Evolutionary conservation across 53 echinoderm and acorn worm genomes (phyloP).

Genomic region (Arbacia lixula): DNA sequence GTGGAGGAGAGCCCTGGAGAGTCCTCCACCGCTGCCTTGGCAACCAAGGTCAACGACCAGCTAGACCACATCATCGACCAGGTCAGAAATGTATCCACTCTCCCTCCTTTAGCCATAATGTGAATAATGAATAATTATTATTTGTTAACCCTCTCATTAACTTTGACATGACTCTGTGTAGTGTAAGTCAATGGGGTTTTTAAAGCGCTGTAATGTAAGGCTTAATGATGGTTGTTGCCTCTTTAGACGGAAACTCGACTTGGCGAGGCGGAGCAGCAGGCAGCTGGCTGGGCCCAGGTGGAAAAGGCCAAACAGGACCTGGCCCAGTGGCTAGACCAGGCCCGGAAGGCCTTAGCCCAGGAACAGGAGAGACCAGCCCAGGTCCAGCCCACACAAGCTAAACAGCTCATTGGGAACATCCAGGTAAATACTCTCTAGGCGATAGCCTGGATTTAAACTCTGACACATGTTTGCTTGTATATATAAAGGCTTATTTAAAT

Average conservation of each 20-base stretch:
- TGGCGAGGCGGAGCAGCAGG: constrained; percentile 43
- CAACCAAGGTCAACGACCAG: constrained; percentile 64
- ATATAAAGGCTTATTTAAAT: too few species aligned
- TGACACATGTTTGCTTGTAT: too few species aligned
- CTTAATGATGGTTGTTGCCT: not conserved
- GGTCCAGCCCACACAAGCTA: constrained; percentile 62
- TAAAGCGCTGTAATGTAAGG: not conserved
- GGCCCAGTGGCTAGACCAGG: constrained; percentile 72
- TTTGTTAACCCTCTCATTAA: not conserved
- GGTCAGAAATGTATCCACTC: not conserved
- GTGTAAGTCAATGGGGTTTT: not conserved
- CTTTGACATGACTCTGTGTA: not conserved
- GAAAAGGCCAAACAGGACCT: constrained; percentile 64
- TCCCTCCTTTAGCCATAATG: too few species aligned
- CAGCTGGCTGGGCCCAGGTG: constrained; percentile 69
- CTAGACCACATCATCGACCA: constrained; percentile 64
- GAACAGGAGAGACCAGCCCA: constrained; percentile 75
- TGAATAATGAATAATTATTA: too few species aligned
- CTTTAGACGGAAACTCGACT: constrained; percentile 67
- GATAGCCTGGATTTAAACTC: too few species aligned
- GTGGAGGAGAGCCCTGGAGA: constrained; percentile 73
- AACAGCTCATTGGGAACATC: constrained; percentile 31
- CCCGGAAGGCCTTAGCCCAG: constrained; percentile 49
- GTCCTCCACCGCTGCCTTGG: constrained; percentile 60
- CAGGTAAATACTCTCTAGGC: too few species aligned